These are phyloP conservation scores for Triops cancriformis DNA, from an alignment of 1,140 invertebrate genomes.

Conservation along the genomic window DNA sequence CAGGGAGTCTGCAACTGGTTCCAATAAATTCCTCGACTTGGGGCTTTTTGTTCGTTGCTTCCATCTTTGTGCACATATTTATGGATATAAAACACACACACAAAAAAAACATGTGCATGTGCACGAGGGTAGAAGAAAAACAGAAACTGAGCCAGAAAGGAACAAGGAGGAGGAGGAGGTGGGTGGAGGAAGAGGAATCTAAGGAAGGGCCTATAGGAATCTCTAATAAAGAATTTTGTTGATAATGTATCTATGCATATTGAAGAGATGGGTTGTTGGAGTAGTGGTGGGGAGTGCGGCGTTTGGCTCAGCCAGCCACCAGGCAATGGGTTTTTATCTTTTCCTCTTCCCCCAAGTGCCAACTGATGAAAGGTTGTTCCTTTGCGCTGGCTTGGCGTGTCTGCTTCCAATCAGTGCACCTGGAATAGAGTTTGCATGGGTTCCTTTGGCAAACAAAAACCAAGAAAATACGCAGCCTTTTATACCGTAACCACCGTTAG, in stretches of 20 bases:
- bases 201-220: not conserved
- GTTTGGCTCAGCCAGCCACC: not conserved
- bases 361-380: constrained; percentile 13
- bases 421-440: constrained; percentile 5
- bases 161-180: not conserved
- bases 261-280: not conserved
- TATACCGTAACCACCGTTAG: not conserved
- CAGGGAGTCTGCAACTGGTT: constrained; percentile 4
- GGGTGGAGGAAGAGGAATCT: not conserved
- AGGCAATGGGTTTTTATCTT: not conserved
- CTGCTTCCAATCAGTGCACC: constrained; percentile 12
- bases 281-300: not conserved
- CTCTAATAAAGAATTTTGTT: not conserved
- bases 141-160: not conserved
- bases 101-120: not conserved
- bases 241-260: constrained; percentile 11
- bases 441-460: not conserved
- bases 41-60: not conserved
- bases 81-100: constrained; percentile 7
- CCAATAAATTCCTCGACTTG: constrained; percentile 7
- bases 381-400: constrained; percentile 8
- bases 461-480: not conserved
- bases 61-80: not conserved
- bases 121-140: no score
- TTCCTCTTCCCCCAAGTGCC: not conserved